Evolutionary conservation across 2,888 invertebrate species (phyloP).

Genomic region (Vesta saturnalis): DNA sequence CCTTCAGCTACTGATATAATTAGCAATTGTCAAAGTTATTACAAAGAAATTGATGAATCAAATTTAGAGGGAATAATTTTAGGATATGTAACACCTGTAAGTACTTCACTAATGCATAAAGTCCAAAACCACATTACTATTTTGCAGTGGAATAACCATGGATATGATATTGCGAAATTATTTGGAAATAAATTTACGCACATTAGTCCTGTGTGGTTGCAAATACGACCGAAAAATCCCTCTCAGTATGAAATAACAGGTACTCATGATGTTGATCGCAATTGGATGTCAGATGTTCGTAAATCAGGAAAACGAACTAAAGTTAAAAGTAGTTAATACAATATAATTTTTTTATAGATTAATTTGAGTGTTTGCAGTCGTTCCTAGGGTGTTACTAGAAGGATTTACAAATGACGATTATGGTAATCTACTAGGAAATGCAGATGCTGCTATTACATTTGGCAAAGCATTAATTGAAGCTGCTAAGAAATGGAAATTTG

Average conservation of each 20-base stretch:
- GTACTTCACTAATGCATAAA: constrained; percentile 50
- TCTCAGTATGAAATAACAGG: constrained; percentile 75
- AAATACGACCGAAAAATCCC: constrained; percentile 74
- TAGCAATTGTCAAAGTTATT: constrained; percentile 79
- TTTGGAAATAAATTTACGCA: constrained; percentile 91
- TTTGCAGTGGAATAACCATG: constrained; percentile 93
- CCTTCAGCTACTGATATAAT: constrained; percentile 79
- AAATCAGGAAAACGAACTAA: constrained; percentile 66
- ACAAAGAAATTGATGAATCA: constrained; percentile 72
- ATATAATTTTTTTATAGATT: background rate
- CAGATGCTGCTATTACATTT: constrained; percentile 74
- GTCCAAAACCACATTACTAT: constrained; percentile 6
- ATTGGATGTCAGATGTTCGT: constrained; percentile 81
- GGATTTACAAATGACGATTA: constrained; percentile 83
- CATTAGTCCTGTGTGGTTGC: constrained; percentile 96
- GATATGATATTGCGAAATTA: constrained; percentile 90
- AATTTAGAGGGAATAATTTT: constrained; percentile 80
- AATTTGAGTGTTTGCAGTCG: constrained; percentile 68
- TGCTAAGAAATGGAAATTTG: constrained; percentile 81
- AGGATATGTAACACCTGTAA: constrained; percentile 92
- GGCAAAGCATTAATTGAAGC: constrained; percentile 74
- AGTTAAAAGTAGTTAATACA: constrained; percentile 67
- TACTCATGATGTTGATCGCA: constrained; percentile 84
- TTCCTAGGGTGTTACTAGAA: constrained; percentile 91
- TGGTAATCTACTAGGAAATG: constrained; percentile 74